These are phyloP conservation scores for Notothenia rossii DNA, from an alignment of 2,113 vertebrate genomes.

Conservation along the genomic window DNA sequence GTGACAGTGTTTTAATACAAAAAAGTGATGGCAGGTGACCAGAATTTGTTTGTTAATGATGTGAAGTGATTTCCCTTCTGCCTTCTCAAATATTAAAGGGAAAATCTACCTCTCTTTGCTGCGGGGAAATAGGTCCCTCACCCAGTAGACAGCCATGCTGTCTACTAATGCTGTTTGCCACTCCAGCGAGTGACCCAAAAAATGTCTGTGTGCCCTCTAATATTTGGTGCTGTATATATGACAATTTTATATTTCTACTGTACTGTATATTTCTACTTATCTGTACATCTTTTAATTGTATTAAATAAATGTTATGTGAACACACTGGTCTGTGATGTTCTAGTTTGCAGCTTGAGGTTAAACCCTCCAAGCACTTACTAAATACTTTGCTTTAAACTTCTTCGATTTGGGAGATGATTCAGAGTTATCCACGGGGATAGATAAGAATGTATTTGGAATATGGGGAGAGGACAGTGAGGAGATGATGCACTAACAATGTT, in stretches of 20 bases:
- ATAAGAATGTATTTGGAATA: no score
- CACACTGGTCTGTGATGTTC: slow-evolving; percentile 14
- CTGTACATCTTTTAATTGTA: slow-evolving; percentile 70
- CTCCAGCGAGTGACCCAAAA: slow-evolving; percentile 58
- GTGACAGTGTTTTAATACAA: slow-evolving; percentile 42
- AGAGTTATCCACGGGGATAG: no score
- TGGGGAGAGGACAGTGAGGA: background rate
- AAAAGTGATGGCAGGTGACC: slow-evolving; percentile 40
- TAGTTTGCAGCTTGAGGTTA: background rate
- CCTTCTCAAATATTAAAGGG: slow-evolving; percentile 62
- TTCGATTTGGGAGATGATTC: slow-evolving; percentile 23
- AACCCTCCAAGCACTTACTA: background rate
- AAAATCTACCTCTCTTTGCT: slow-evolving; percentile 81
- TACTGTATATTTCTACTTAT: slow-evolving; percentile 81
- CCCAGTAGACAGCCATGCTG: slow-evolving; percentile 54
- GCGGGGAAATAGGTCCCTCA: slow-evolving; percentile 59
- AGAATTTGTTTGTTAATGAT: slow-evolving; percentile 47
- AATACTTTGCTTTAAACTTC: background rate
- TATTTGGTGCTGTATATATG: slow-evolving; percentile 80
- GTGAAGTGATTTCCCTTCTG: slow-evolving; percentile 66
- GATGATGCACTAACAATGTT: slow-evolving; percentile 9
- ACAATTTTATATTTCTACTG: slow-evolving; percentile 79
- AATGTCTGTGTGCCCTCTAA: slow-evolving; percentile 55
- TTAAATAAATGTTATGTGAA: slow-evolving; percentile 75
- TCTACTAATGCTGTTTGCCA: slow-evolving; percentile 66